These are phyloP conservation scores for Parthenolecanium corni DNA, from an alignment of 2,888 invertebrate genomes.

Conservation along the genomic window DNA sequence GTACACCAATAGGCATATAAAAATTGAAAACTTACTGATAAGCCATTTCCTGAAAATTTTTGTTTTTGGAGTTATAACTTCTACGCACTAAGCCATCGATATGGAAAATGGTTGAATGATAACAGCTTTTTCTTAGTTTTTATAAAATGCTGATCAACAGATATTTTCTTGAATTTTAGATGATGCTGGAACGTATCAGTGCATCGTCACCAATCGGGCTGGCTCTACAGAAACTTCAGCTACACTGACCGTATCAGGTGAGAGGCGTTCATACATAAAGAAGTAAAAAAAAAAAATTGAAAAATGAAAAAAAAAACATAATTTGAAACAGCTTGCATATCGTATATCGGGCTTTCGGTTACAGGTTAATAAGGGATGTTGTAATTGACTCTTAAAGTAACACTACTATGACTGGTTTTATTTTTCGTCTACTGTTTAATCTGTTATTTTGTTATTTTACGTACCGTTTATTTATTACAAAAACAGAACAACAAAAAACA, in stretches of 20 bases:
- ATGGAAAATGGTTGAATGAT: too few species aligned
- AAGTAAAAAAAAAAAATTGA: not conserved
- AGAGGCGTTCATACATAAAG: constrained; percentile 39
- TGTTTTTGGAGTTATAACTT: too few species aligned
- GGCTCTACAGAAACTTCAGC: constrained; percentile 56
- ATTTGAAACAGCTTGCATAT: constrained; percentile 7
- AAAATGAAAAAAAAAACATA: not conserved
- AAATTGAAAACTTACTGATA: too few species aligned
- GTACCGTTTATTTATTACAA: not conserved
- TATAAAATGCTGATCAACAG: too few species aligned
- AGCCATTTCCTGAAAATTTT: too few species aligned
- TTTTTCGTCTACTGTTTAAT: constrained; percentile 4
- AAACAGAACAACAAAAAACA: too few species aligned
- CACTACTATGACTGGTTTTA: constrained; percentile 1
- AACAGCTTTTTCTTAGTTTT: too few species aligned
- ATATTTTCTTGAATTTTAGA: constrained; percentile 39
- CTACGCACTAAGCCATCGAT: too few species aligned
- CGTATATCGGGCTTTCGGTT: not conserved
- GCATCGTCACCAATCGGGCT: constrained; percentile 57
- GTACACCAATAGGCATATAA: too few species aligned
- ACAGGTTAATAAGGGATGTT: constrained; percentile 5
- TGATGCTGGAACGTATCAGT: constrained; percentile 65
- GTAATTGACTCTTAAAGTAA: not conserved
- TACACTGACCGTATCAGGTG: constrained; percentile 56
- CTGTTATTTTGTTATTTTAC: constrained; percentile 6